These are phyloP conservation scores for Myotis daubentonii DNA, from an alignment of 2,797 vertebrate species.

Conservation along the genomic window DNA sequence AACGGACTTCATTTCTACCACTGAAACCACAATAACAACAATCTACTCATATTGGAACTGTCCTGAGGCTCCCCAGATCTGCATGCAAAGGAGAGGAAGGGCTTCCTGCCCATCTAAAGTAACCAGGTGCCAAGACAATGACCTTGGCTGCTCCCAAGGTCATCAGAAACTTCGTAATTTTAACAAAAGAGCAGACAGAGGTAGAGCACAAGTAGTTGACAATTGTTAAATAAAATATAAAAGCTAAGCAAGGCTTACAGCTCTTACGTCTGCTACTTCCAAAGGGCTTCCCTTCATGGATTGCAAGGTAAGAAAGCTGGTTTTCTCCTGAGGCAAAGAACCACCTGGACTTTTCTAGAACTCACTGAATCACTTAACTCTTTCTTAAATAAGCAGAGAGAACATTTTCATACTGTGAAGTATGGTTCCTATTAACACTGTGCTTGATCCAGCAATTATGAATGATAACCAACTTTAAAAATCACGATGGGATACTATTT, in stretches of 20 bases:
- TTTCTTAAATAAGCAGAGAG: slow-evolving; percentile 11
- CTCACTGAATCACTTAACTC: background rate
- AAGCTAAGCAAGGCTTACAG: background rate
- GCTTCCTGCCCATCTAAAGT: background rate
- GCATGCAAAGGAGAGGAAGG: background rate
- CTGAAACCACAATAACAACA: background rate
- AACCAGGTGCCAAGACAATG: background rate
- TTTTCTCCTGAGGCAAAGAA: background rate
- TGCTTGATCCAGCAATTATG: background rate
- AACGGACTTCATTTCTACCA: background rate
- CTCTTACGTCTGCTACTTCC: background rate
- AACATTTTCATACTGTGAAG: background rate
- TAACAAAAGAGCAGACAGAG: slow-evolving; percentile 1
- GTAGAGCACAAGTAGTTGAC: background rate
- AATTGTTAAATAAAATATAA: slow-evolving; percentile 4
- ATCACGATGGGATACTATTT: background rate
- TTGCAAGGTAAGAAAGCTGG: background rate
- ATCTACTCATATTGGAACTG: background rate
- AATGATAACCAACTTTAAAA: slow-evolving; percentile 32
- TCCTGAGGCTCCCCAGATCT: background rate
- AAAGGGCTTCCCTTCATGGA: background rate
- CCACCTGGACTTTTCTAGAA: slow-evolving; percentile 4
- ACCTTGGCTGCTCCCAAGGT: background rate
- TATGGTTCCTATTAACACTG: background rate
- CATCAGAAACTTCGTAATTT: background rate